Evolutionary conservation across 2,113 vertebrate species (phyloP).

Genomic region (Synchiropus splendidus): DNA sequence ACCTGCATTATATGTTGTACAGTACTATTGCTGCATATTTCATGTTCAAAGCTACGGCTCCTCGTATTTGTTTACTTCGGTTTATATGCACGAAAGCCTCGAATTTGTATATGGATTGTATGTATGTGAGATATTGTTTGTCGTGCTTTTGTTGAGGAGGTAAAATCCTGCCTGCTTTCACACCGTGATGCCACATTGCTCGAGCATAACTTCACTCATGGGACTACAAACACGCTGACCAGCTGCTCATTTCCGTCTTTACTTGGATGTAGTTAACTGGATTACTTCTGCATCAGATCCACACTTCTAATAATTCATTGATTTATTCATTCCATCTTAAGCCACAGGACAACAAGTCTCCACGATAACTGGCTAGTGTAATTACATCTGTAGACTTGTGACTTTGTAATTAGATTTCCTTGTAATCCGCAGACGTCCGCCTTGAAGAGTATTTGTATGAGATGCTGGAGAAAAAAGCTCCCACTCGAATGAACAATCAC

Average conservation of each 20-base stretch:
- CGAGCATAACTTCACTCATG: slow-evolving; percentile 3
- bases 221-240: slow-evolving; percentile 26
- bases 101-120: slow-evolving; percentile 1
- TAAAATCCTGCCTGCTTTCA: slow-evolving; percentile 44
- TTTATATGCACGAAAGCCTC: no score
- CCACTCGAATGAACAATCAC: slow-evolving; percentile 87
- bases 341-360: no score
- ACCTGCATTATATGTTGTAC: no score
- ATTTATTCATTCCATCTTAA: no score
- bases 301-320: no score
- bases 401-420: slow-evolving; percentile 54
- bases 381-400: slow-evolving; percentile 41
- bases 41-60: no score
- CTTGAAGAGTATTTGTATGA: slow-evolving; percentile 98
- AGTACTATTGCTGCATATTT: no score
- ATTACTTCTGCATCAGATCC: slow-evolving; percentile 1
- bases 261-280: background rate
- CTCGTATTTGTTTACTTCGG: no score
- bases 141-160: no score
- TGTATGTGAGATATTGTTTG: slow-evolving; percentile 20
- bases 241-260: slow-evolving; percentile 10
- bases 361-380: no score
- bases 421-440: slow-evolving; percentile 76
- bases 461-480: slow-evolving; percentile 94
- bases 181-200: slow-evolving; percentile 24